Evolutionary conservation across 2,888 invertebrate species (phyloP), one percentile per base, ranked within the genome.

Genomic region (Harpalus rufipes): DNA sequence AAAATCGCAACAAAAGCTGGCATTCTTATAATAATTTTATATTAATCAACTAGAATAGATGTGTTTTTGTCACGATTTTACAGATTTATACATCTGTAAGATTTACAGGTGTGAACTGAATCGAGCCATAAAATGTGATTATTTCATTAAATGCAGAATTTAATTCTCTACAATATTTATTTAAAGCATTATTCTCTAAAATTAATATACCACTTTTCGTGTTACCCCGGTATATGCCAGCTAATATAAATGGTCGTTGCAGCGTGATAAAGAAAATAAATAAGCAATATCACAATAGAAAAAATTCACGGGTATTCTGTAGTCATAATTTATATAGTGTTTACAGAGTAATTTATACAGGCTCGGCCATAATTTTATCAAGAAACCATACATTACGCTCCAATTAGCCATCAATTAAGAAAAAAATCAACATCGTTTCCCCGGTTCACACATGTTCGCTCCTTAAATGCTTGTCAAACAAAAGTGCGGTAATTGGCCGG

Each of bases 401-500:
- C 72, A 74, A 41, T 74, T 44, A 44, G 2, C 41, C 18, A 74
- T 74, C 72, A 74, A 74, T 74, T 74, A 74, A 44, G 72, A 74
- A 74, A 74, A 21, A 74, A 74, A 44, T 18, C 72, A 74, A 74
- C 72, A 74, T 16, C 44, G 14, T 7, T 5, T 63, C 12, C 32
- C 32, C 32, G 32, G 25, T 25, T 25, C 32, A 39, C n/a, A 68
- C 72, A 74, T 41, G 41, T 32, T 59, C 39, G 10, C 16, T 14
- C 16, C 41, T 74, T 74, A 16, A 74, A 41, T 41, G 61, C 39
- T 16, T 59, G 58, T 82, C 82, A 78, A 78, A 84, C 84, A 84
- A 84, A 61, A 78, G 65, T 59, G 74, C 16, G 78, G 65, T 84
- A 84, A 84, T 84, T 84, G 84, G 16, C 25, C 1, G 51, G 25